phyloP scores from a whole-genome alignment of 2,888 invertebrate genomes.

The Epsilonema sp. region DNA sequence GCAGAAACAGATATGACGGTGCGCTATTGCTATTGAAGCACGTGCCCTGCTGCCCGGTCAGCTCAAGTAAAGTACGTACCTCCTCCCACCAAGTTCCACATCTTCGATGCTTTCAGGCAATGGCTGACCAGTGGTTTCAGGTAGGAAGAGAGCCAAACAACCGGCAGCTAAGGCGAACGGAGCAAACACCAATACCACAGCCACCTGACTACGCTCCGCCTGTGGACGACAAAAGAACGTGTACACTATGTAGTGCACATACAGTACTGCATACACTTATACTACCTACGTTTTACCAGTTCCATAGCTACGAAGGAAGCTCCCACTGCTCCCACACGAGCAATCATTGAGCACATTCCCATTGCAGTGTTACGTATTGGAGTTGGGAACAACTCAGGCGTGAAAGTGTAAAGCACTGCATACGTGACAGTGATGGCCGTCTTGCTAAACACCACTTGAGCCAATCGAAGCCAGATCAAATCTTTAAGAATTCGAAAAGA shows the following conservation, averaged over 20 bases:
- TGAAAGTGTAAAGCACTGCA: not conserved
- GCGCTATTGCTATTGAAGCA: too few relatives aligned
- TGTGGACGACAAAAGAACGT: too few relatives aligned
- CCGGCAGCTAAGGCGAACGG: not conserved
- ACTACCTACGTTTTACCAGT: too few relatives aligned
- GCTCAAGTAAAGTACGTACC: too few relatives aligned
- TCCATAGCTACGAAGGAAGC: not conserved
- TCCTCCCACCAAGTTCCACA: too few relatives aligned
- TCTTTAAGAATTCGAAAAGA: too few relatives aligned
- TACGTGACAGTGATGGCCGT: not conserved
- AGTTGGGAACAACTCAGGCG: not conserved
- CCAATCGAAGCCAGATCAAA: not conserved
- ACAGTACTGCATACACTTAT: too few relatives aligned
- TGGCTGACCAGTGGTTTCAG: not conserved
- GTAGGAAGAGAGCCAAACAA: not conserved
- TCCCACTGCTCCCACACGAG: not conserved
- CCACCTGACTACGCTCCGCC: not conserved
- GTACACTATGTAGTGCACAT: too few relatives aligned
- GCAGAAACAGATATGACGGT: too few relatives aligned
- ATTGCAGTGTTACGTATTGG: not conserved
- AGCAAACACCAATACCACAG: not conserved
- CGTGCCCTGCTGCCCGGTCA: too few relatives aligned
- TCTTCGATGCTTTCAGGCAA: not conserved
- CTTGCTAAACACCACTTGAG: not conserved
- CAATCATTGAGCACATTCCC: not conserved